A percentile compares a stretch with the other conserved stretches of the same genome.
Conservation (phyloP, 2,797 vertebrate genomes). For the Poecilia gillii region DNA sequence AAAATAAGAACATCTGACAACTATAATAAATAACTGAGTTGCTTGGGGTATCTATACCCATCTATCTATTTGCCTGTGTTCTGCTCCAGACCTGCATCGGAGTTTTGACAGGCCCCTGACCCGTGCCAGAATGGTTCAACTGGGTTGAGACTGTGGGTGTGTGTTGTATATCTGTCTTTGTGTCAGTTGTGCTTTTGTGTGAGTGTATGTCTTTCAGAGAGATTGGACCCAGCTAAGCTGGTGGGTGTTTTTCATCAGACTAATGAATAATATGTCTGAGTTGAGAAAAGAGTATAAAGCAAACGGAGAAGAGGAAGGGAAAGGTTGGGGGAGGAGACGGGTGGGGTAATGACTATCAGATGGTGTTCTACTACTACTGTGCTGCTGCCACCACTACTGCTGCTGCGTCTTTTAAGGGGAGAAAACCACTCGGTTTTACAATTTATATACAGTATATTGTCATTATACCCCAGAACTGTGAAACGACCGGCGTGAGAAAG, state of each 20-base stretch:
- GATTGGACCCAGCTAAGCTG: conserved; percentile 46
- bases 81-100: conserved; percentile 78
- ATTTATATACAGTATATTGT: conserved; percentile 29
- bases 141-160: conserved; percentile 53
- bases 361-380: conserved; percentile 80
- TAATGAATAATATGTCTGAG: conserved; percentile 82
- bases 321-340: conserved; percentile 47
- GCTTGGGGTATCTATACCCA: conserved; percentile 48
- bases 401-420: conserved; percentile 57
- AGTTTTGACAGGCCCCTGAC: conserved; percentile 83
- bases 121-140: conserved; percentile 75
- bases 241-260: conserved; percentile 82
- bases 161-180: conserved; percentile 24
- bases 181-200: conserved; percentile 30
- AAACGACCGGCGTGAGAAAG: conserved; percentile 9
- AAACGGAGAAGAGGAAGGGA: conserved; percentile 64
- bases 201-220: conserved; percentile 15
- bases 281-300: conserved; percentile 71
- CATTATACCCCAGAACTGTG: conserved; percentile 36
- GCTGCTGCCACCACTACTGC: conserved; percentile 61
- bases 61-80: conserved; percentile 41
- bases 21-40: conserved; percentile 38
- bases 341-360: conserved; percentile 81
- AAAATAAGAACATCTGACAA: conserved; percentile 50
- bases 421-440: conserved; percentile 52